A percentile compares a stretch with the other conserved stretches of the same genome.
These are phyloP conservation scores for Urocynchramus pylzowi DNA, from an alignment of 2,113 vertebrate species.

Conservation along the genomic window DNA sequence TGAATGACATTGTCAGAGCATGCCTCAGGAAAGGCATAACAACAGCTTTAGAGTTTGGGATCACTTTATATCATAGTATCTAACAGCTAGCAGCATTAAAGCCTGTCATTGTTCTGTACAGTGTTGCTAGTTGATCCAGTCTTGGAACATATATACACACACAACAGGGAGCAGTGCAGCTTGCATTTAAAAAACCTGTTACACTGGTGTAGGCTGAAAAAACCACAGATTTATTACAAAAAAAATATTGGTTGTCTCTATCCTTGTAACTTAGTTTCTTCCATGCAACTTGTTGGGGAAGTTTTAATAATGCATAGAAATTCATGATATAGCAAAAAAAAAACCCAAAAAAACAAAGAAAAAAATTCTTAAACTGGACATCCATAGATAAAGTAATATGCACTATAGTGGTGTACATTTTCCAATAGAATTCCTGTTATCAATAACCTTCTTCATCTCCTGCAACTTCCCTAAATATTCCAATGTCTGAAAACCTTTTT, in stretches of 20 bases:
- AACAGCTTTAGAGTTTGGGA: background rate
- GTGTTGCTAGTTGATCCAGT: background rate
- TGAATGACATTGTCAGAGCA: background rate
- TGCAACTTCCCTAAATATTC: background rate
- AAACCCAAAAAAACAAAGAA: too few species aligned
- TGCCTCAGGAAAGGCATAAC: background rate
- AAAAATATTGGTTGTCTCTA: background rate
- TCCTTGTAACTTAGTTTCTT: background rate
- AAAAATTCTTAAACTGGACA: background rate
- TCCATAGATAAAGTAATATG: background rate
- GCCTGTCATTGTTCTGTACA: background rate
- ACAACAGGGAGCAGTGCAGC: background rate
- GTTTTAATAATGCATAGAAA: background rate
- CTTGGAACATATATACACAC: background rate
- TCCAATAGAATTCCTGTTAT: background rate
- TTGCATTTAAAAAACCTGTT: background rate
- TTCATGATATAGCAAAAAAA: background rate
- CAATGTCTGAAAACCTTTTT: background rate
- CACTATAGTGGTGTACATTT: background rate
- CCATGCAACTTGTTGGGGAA: background rate
- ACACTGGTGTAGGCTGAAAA: background rate
- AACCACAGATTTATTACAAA: background rate
- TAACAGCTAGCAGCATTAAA: background rate
- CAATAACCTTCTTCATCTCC: background rate
- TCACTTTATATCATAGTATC: background rate